Percentiles rank a stretch among this genome's conserved stretches.
phyloP scores from a whole-genome alignment of 2,888 invertebrate genomes.

The Alloscopus bannaensis region DNA sequence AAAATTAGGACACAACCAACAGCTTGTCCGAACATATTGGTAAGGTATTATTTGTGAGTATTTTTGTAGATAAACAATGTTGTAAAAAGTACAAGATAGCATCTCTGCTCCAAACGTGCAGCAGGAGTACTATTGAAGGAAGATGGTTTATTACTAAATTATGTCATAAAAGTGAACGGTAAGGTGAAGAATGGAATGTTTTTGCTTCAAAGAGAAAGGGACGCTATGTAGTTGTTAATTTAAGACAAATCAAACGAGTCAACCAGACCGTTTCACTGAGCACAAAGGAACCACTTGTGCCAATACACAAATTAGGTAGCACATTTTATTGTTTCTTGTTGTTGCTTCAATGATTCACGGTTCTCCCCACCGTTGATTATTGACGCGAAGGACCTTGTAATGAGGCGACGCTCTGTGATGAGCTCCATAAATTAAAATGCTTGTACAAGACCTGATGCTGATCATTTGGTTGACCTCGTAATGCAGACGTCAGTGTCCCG shows the following conservation, averaged over 20 bases:
- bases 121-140: no score
- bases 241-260: not conserved
- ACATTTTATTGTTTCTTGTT: slow-evolving; percentile 2
- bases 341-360: no score
- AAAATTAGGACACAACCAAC: slow-evolving; percentile 3
- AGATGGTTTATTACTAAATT: no score
- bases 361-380: no score
- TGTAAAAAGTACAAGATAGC: no score
- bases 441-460: no score
- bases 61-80: slow-evolving; percentile 12
- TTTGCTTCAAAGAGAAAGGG: not conserved
- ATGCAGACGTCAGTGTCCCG: slow-evolving; percentile 3
- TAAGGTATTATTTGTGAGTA: slow-evolving; percentile 19
- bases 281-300: not conserved
- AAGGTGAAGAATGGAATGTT: not conserved
- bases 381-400: no score
- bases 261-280: no score
- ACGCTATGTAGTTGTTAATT: not conserved
- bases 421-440: no score
- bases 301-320: slow-evolving; percentile 3
- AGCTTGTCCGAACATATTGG: not conserved
- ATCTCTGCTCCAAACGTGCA: not conserved
- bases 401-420: no score
- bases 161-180: slow-evolving; percentile 18
- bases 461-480: slow-evolving; percentile 33